Evolutionary conservation across 2,113 vertebrate genomes (phyloP).

Genomic region (Python bivittatus): DNA sequence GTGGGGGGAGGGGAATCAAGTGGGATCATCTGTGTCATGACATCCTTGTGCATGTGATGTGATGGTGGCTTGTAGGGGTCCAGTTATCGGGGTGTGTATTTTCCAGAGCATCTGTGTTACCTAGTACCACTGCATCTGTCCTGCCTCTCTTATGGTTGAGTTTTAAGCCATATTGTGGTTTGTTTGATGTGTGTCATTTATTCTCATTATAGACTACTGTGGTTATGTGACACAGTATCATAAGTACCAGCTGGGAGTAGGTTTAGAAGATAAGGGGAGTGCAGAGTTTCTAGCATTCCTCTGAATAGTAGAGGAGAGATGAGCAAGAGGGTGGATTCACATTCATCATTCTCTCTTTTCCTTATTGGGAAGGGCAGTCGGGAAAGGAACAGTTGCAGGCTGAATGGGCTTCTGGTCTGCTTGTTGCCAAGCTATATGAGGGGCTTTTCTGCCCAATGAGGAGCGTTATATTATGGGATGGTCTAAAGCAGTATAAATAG

Average conservation of each 20-base stretch:
- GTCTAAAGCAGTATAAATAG: not conserved
- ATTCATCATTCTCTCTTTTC: not conserved
- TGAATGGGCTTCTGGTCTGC: not conserved
- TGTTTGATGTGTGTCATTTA: not conserved
- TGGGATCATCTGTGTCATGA: not conserved
- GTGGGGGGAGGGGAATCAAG: not conserved
- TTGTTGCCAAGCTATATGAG: not conserved
- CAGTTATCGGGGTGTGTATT: not conserved
- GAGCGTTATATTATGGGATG: not conserved
- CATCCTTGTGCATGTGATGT: not conserved
- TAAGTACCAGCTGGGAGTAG: not conserved
- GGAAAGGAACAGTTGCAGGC: not conserved
- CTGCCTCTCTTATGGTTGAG: not conserved
- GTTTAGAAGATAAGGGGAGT: not conserved
- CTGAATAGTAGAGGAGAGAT: not conserved
- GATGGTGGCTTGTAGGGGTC: too few species aligned
- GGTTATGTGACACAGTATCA: not conserved
- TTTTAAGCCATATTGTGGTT: not conserved
- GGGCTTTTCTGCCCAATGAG: not conserved
- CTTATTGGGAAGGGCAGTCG: not conserved
- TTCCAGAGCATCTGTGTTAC: not conserved
- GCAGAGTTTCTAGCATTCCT: not conserved
- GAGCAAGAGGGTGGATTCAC: not conserved
- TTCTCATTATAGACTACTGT: not conserved
- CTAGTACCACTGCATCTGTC: not conserved